These are phyloP conservation scores for Drosophila mettleri DNA, from an alignment of 2,888 invertebrate genomes.

Conservation along the genomic window DNA sequence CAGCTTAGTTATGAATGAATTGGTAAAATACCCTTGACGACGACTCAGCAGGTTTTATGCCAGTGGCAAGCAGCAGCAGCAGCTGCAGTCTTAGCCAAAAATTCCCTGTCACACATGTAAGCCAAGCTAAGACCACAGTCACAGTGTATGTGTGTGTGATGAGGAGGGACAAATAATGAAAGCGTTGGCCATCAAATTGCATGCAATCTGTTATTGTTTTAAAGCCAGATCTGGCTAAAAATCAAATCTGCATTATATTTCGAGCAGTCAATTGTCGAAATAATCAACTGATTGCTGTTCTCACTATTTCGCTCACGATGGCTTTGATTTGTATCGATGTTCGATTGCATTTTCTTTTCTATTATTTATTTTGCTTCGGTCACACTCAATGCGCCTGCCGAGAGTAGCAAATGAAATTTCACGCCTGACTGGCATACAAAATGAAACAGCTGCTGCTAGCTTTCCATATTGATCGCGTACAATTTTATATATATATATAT, in stretches of 20 bases:
- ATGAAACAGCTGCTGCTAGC: conserved; percentile 46
- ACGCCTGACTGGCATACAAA: conserved; percentile 62
- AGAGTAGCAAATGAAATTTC: conserved; percentile 60
- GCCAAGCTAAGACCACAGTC: conserved; percentile 21
- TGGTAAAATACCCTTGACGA: conserved; percentile 12
- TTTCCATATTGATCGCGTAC: conserved; percentile 35
- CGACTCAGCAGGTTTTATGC: conserved; percentile 13
- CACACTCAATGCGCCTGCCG: conserved; percentile 43
- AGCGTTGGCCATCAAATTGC: conserved; percentile 27
- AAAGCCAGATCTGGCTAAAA: conserved; percentile 16
- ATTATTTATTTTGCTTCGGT: conserved; percentile 31
- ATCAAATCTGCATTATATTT: conserved; percentile 9
- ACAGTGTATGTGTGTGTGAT: not conserved
- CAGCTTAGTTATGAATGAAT: conserved; percentile 36
- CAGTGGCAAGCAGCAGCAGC: not conserved
- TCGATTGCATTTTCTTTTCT: conserved; percentile 47
- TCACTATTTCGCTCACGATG: not conserved
- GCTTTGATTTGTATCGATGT: conserved; percentile 21
- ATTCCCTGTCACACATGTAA: conserved; percentile 15
- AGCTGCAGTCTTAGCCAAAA: conserved; percentile 3
- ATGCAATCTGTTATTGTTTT: conserved; percentile 55
- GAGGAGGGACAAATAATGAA: conserved; percentile 21
- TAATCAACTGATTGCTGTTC: conserved; percentile 42
- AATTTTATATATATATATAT: not conserved
- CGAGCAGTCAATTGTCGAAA: conserved; percentile 26